A percentile compares a stretch with the other conserved stretches of the same genome.
These are phyloP conservation scores for Rattus rattus DNA, from an alignment of 2,113 vertebrate genomes.

Conservation along the genomic window DNA sequence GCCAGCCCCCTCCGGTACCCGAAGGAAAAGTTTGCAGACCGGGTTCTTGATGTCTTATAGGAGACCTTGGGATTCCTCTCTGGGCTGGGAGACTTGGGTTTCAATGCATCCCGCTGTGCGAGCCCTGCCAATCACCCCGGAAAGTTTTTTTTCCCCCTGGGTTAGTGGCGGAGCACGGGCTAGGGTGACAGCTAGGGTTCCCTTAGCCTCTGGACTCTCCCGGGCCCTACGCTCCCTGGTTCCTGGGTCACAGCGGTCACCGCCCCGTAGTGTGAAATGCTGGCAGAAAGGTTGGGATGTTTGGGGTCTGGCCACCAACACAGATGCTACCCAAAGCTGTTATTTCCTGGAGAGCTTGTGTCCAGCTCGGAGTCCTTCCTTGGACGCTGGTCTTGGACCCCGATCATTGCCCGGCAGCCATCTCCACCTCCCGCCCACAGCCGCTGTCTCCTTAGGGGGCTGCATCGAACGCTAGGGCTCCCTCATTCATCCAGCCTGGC, in stretches of 20 bases:
- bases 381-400: not conserved
- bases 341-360: not conserved
- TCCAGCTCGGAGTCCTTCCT: not conserved
- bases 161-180: not conserved
- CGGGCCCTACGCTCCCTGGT: not conserved
- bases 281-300: not conserved
- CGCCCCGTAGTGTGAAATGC: not conserved
- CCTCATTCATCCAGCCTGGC: not conserved
- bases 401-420: not conserved
- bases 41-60: not conserved
- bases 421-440: not conserved
- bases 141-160: not conserved
- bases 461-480: not conserved
- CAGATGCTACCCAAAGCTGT: not conserved
- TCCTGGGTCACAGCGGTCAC: not conserved
- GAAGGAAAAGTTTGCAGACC: constrained; percentile 71
- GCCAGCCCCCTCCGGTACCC: not conserved
- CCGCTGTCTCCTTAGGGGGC: not conserved
- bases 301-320: not conserved
- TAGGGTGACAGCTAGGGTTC: not conserved
- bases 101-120: not conserved
- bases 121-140: not conserved
- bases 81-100: not conserved
- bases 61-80: not conserved
- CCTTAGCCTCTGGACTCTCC: not conserved